These are phyloP conservation scores for Propsilocerus akamusi DNA, from an alignment of 1,140 invertebrate species.

Conservation along the genomic window DNA sequence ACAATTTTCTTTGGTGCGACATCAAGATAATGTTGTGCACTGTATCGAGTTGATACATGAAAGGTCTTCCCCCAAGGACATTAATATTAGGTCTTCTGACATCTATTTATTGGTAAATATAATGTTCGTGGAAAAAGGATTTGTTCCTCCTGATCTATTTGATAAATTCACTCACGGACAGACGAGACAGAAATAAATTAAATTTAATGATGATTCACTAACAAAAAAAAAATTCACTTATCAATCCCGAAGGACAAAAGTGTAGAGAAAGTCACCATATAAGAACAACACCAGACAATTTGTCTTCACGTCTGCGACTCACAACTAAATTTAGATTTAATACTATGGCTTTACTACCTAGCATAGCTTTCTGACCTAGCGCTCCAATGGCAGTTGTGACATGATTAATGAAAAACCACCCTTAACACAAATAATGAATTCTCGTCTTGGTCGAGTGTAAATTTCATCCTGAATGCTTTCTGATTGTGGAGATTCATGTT, in stretches of 20 bases:
- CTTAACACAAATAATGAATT: background rate
- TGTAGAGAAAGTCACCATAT: background rate
- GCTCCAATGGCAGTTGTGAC: background rate
- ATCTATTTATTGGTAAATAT: background rate
- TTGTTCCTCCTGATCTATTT: background rate
- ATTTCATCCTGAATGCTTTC: background rate
- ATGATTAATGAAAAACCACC: background rate
- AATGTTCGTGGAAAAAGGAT: background rate
- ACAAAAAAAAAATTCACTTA: background rate
- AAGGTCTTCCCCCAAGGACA: background rate
- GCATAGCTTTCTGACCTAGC: background rate
- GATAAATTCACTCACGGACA: background rate
- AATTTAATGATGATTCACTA: background rate
- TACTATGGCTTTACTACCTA: background rate
- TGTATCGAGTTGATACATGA: background rate
- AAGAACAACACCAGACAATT: background rate
- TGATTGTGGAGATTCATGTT: background rate
- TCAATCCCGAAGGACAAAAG: background rate
- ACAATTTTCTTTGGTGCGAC: background rate
- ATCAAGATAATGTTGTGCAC: background rate
- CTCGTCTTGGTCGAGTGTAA: background rate
- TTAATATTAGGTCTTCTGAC: background rate
- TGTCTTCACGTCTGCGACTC: background rate
- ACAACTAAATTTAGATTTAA: background rate
- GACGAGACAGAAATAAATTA: background rate